Evolutionary conservation across 1,140 invertebrate genomes (phyloP).

Genomic region (Diploscapter pachys): DNA sequence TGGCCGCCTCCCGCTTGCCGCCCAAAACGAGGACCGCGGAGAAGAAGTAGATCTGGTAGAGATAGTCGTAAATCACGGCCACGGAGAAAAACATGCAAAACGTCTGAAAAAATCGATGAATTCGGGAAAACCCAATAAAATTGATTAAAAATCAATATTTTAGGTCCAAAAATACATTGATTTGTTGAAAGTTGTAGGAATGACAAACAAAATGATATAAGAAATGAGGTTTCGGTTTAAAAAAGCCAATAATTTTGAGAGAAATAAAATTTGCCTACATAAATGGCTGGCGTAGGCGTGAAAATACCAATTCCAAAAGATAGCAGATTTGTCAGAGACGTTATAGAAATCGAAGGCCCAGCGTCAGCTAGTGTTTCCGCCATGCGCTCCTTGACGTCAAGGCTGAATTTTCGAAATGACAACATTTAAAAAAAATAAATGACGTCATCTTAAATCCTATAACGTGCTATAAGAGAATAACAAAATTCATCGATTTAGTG

Average conservation of each 20-base stretch:
- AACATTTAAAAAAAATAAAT: too few relatives aligned
- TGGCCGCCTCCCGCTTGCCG: slow-evolving; percentile 43
- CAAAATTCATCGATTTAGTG: not conserved
- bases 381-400: slow-evolving; percentile 66
- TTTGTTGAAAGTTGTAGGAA: slow-evolving; percentile 2
- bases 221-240: slow-evolving; percentile 3
- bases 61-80: slow-evolving; percentile 55
- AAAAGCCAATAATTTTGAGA: not conserved
- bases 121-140: slow-evolving; percentile 12
- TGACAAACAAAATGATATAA: not conserved
- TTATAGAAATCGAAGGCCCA: slow-evolving; percentile 95
- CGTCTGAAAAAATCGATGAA: slow-evolving; percentile 33
- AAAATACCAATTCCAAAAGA: slow-evolving; percentile 92
- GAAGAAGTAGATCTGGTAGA: slow-evolving; percentile 58
- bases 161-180: not conserved
- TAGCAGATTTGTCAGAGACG: slow-evolving; percentile 91
- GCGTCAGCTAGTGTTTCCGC: slow-evolving; percentile 82
- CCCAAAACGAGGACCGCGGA: slow-evolving; percentile 52
- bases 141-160: slow-evolving; percentile 6
- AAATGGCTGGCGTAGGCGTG: slow-evolving; percentile 82
- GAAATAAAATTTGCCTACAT: slow-evolving; percentile 26
- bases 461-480: not conserved
- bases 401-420: slow-evolving; percentile 1
- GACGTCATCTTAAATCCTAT: not conserved
- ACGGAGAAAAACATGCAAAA: slow-evolving; percentile 56